Percentiles rank a stretch among this genome's conserved stretches.
Conservation (phyloP, 2,797 vertebrate species). For the Sphenodon punctatus region DNA sequence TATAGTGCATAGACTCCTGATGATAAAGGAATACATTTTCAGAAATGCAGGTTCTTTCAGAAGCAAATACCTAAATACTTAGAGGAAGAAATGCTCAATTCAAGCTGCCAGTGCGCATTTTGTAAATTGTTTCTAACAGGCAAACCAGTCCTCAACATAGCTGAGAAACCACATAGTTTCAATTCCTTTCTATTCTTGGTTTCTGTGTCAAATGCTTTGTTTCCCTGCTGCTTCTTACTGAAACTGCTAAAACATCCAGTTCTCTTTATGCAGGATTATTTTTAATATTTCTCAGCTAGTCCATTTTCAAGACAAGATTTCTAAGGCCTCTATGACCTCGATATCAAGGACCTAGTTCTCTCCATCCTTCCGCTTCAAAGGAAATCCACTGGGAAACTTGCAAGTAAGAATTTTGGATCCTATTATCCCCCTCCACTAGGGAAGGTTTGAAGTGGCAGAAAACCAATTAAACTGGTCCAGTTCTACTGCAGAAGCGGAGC, state of each 20-base stretch:
- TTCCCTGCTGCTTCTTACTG: not conserved
- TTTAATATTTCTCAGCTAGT: not conserved
- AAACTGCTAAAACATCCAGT: not conserved
- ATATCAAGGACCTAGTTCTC: not conserved
- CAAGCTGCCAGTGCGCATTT: conserved; percentile 27
- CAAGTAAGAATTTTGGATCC: conserved; percentile 19
- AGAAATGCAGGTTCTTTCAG: too few relatives aligned
- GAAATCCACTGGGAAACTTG: not conserved
- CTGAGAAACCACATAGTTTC: not conserved
- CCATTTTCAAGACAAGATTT: not conserved
- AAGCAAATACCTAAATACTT: too few relatives aligned
- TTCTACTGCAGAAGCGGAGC: too few relatives aligned
- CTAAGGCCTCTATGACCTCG: not conserved
- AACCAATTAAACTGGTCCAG: not conserved
- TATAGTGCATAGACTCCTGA: too few relatives aligned
- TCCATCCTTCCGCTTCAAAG: not conserved
- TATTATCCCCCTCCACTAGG: not conserved
- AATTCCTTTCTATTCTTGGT: not conserved
- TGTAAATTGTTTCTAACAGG: not conserved
- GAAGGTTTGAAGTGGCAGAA: not conserved
- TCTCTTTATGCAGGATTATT: not conserved
- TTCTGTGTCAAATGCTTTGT: not conserved
- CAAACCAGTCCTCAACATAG: too few relatives aligned
- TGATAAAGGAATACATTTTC: too few relatives aligned
- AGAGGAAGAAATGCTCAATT: too few relatives aligned